Evolutionary conservation across 2,113 vertebrate genomes (phyloP).

Genomic region (Asarcornis scutulata): DNA sequence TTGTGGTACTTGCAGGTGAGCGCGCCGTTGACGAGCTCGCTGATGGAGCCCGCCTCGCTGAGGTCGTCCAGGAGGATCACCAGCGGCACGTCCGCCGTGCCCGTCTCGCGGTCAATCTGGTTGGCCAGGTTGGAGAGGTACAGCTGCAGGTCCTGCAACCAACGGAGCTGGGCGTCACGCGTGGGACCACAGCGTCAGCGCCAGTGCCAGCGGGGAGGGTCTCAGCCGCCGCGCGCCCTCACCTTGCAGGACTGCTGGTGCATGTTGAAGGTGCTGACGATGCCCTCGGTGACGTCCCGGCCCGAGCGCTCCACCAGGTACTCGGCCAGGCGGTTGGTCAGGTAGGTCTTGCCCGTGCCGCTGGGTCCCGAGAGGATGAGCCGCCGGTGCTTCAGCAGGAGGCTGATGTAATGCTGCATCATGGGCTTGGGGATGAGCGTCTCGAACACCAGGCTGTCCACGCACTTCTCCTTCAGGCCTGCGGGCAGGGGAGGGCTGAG

Average conservation of each 20-base stretch:
- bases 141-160: constrained; percentile 88
- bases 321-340: constrained; percentile 90
- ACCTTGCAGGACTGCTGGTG: constrained; percentile 96
- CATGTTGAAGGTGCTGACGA: constrained; percentile 93
- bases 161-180: fast-evolving
- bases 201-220: fast-evolving
- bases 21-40: constrained; percentile 91
- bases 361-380: constrained; percentile 93
- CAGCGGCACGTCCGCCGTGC: constrained; percentile 85
- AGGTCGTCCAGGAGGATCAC: constrained; percentile 94
- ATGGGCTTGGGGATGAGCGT: constrained; percentile 95
- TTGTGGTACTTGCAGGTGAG: constrained; percentile 99
- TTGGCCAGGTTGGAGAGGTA: constrained; percentile 95
- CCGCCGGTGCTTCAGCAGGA: constrained; percentile 92
- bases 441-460: constrained; percentile 95
- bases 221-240: background rate
- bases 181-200: fast-evolving
- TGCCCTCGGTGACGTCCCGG: constrained; percentile 80
- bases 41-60: constrained; percentile 86
- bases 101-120: constrained; percentile 91
- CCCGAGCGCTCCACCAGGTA: constrained; percentile 91
- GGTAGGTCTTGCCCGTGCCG: constrained; percentile 93
- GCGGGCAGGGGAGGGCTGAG: background rate
- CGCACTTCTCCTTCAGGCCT: constrained; percentile 92
- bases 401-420: constrained; percentile 96